Base-by-base conservation (phyloP, 2,888 invertebrate genomes). In the Aleiodes testaceus region DNA sequence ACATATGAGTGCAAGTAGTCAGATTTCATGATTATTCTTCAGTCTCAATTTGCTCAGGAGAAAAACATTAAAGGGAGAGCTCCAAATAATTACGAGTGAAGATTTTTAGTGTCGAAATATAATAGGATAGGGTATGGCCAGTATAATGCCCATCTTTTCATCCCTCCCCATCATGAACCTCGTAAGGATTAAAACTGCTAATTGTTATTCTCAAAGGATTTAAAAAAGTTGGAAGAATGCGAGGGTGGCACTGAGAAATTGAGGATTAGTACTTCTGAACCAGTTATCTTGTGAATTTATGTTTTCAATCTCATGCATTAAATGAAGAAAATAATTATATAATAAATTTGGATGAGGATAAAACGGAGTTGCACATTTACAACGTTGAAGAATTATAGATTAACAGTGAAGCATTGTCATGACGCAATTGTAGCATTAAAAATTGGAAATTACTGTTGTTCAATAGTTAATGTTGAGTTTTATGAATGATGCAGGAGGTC, bases 161-260 rank as follows among this genome's bases (percentile, higher is more conserved):
- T 73, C 72, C 75, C 75, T 77, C 14, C 14, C 14, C 49, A 49
- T n/a, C 72, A 75, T 77, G 68, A 42, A 47, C 65, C 45, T 20
- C 75, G 68, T 55, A 69, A 68, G 84, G 82, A 84, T 85, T 84
- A 84, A 83, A 79, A 82, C 81, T 78, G 80, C 82, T 85, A 85
- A 85, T 84, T 85, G 84, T 83, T 85, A 83, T 79, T 81, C 79
- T 78, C 81, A 78, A 79, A 82, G 84, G 84, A 80, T 79, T 75
- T 72, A 66, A 74, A 67, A 74, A 68, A 72, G 59, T 36, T 16
- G n/a, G 52, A 55, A 49, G 42, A 20, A 53, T 30, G 52, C 16
- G 12, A 47, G 47, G 52, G 67, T 22, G 16, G 36, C 63, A 75
- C 77, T 74, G 84, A 79, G 82, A 82, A 84, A 84, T 83, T 84